Percentiles rank a stretch among this genome's conserved stretches.
These are phyloP conservation scores for Apamea sordens DNA, from an alignment of 2,888 invertebrate genomes.

Conservation along the genomic window DNA sequence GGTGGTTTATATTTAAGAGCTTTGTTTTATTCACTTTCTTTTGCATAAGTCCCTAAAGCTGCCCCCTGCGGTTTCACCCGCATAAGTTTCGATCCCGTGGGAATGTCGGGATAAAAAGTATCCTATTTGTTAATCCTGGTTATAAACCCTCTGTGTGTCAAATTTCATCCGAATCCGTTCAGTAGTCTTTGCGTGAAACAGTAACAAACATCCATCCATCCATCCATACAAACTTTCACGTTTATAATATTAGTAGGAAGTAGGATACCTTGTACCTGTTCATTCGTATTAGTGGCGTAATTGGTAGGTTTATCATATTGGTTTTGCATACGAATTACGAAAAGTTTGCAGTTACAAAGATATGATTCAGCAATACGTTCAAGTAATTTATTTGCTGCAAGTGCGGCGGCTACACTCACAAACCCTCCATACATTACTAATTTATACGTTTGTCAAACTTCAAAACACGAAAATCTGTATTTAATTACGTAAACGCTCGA, in stretches of 20 bases:
- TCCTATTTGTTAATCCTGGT: no score
- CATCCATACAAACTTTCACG: no score
- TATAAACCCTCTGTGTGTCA: no score
- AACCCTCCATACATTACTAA: conserved; percentile 9
- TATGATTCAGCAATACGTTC: no score
- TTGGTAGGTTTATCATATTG: neutral
- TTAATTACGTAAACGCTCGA: conserved; percentile 26
- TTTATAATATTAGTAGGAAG: no score
- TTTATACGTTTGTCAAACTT: conserved; percentile 9
- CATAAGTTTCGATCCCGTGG: no score
- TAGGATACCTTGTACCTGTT: no score
- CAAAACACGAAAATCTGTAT: conserved; percentile 1
- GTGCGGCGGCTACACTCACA: neutral
- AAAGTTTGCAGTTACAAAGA: neutral
- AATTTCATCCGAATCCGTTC: no score
- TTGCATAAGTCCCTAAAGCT: neutral
- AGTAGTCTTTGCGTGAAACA: no score
- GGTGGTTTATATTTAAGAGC: conserved; percentile 24
- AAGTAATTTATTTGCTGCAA: neutral
- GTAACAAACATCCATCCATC: no score
- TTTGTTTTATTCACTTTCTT: conserved; percentile 10
- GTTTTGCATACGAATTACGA: neutral
- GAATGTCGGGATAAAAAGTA: no score
- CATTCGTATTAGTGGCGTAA: neutral
- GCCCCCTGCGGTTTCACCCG: no score